Evolutionary conservation across 2,797 vertebrate species (phyloP), one percentile per base, ranked within the genome.

Genomic region (Percopsis omiscomaycus): DNA sequence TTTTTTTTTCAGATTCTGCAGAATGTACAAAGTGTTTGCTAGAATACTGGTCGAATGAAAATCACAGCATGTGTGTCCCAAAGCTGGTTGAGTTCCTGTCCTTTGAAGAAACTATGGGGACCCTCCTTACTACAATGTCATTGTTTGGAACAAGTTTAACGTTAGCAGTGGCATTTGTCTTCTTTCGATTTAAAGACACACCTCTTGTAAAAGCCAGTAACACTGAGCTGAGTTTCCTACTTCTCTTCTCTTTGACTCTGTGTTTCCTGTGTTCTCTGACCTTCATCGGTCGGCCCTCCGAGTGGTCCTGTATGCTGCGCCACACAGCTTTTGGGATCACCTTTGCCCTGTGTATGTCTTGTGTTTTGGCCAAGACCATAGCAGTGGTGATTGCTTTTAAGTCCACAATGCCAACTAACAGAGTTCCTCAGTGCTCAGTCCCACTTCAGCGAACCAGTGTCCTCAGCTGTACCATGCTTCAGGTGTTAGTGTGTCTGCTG

Each of bases 31-130:
- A 13, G 22, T 93, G 92, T 78, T 83, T 86, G 1, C 55, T 84
- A 68, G 90, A 92, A 55, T 84, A 68, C 73, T 92, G 91, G 91
- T 90, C 92, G 5, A 90, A 91, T 71, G 78, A 85, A 68, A 78
- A 91, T 63, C 82, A 80, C 56, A 91, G 78, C 66, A 61, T 74
- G 28, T 93, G 91, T 75, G 73, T 92, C 55, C 89, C 84, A 49
- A 92, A 92, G 85, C 66, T 80, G 73, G 84, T 86, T 6, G 91
- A 92, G 79, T 93, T 90, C 81, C 86, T 93, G 3, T 91, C 90
- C 50, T 91, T 87, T 62, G 82, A 68, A 60, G 91, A 92, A 78
- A 90, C 82, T 61, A 91, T 92, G 92, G 91, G 92, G 14, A 68
- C 71, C 48, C 67, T 92, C 22, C 78, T 93, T 4, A 68, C 86